Evolutionary conservation across 1,140 invertebrate genomes (phyloP).

Genomic region (Rhopalosiphum maidis): DNA sequence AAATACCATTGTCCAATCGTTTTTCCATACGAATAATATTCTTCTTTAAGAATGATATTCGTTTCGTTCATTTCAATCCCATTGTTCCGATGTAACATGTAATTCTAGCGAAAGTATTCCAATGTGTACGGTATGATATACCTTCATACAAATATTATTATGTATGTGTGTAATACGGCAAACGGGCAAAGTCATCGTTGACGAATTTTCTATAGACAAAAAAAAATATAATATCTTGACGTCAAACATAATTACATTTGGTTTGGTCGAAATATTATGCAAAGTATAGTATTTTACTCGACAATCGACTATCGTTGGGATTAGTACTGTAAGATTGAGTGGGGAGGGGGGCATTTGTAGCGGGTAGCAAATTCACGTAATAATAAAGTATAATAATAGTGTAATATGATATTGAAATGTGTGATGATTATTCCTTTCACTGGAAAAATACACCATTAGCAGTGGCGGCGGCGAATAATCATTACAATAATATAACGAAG

Average conservation of each 20-base stretch:
- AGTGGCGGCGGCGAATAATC: slow-evolving; percentile 27
- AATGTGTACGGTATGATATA: slow-evolving; percentile 14
- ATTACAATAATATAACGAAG: slow-evolving; percentile 53
- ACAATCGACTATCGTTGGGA: neutral
- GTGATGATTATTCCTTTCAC: slow-evolving; percentile 45
- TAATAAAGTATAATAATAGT: neutral
- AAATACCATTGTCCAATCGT: slow-evolving; percentile 44
- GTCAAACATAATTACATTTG: slow-evolving; percentile 1
- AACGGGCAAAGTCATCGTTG: slow-evolving; percentile 46
- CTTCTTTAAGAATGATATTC: slow-evolving; percentile 52
- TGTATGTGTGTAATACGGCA: slow-evolving; percentile 27
- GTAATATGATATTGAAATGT: slow-evolving; percentile 29
- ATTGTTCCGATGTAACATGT: slow-evolving; percentile 51
- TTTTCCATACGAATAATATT: slow-evolving; percentile 49
- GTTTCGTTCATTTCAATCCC: slow-evolving; percentile 50
- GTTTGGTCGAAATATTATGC: neutral
- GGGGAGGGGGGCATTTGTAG: neutral
- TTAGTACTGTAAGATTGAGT: neutral
- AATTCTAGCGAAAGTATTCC: slow-evolving; percentile 55
- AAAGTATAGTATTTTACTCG: neutral
- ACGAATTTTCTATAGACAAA: slow-evolving; percentile 42
- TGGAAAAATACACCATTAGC: slow-evolving; percentile 47
- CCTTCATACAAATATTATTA: slow-evolving; percentile 1
- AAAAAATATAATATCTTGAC: neutral
- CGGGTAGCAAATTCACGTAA: slow-evolving; percentile 1